These are phyloP conservation scores for Arctia plantaginis DNA, from an alignment of 2,888 invertebrate genomes.

Conservation along the genomic window DNA sequence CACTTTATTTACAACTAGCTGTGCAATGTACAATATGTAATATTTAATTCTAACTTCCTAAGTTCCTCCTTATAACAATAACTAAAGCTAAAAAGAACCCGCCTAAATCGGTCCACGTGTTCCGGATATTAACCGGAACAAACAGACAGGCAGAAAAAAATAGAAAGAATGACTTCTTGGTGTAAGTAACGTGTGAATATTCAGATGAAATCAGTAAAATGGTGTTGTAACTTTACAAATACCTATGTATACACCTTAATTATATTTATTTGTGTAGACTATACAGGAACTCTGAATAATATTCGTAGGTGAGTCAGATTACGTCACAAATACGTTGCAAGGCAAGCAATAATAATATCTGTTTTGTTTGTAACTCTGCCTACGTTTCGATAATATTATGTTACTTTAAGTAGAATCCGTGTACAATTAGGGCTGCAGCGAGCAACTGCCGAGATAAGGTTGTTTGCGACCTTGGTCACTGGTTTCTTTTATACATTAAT, in stretches of 20 bases:
- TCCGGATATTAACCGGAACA: background rate
- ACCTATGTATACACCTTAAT: background rate
- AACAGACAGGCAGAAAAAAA: background rate
- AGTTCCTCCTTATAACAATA: no score
- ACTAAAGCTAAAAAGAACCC: no score
- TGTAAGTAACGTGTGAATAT: background rate
- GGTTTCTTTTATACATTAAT: background rate
- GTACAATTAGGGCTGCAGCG: background rate
- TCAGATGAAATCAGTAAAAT: background rate
- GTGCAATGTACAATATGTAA: no score
- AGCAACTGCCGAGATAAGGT: background rate
- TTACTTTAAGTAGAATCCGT: background rate
- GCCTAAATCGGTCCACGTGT: no score
- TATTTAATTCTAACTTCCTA: no score
- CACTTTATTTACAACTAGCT: conserved; percentile 28
- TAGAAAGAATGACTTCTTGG: background rate
- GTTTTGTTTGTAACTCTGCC: conserved; percentile 6
- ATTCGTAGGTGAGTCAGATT: background rate
- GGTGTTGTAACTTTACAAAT: background rate
- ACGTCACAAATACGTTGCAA: background rate
- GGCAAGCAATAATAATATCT: conserved; percentile 7
- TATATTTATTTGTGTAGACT: background rate
- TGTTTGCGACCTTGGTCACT: background rate
- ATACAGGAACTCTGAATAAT: background rate
- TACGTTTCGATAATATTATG: conserved; percentile 5